Conservation (phyloP, 2,888 invertebrate species). For the Cryptops parisi region DNA sequence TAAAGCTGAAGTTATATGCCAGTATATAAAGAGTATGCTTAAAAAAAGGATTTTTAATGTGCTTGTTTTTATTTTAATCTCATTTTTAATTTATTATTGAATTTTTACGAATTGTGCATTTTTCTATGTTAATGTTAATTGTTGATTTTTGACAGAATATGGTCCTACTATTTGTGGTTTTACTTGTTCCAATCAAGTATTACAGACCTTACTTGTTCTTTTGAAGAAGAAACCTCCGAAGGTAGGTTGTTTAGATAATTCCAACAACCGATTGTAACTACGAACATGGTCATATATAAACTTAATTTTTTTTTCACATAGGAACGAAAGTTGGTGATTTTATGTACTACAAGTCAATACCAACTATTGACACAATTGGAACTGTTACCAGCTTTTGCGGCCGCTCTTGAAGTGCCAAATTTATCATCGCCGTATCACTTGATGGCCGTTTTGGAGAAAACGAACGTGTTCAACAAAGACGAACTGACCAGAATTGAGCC, state of each 20-base stretch:
- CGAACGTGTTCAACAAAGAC: slow-evolving; percentile 57
- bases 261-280: not conserved
- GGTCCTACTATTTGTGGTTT: slow-evolving; percentile 95
- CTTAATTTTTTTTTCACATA: slow-evolving; percentile 20
- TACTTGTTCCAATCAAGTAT: slow-evolving; percentile 88
- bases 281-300: not conserved
- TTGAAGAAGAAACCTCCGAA: slow-evolving; percentile 90
- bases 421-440: slow-evolving; percentile 73
- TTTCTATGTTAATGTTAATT: not conserved
- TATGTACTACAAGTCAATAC: slow-evolving; percentile 86
- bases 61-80: no score
- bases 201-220: slow-evolving; percentile 86
- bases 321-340: slow-evolving; percentile 78
- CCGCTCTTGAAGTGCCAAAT: slow-evolving; percentile 82
- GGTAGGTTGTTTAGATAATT: slow-evolving; percentile 17
- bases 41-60: no score
- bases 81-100: no score
- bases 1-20: no score
- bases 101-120: no score
- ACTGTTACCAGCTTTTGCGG: slow-evolving; percentile 80
- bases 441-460: slow-evolving; percentile 61
- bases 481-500: slow-evolving; percentile 57
- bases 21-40: no score
- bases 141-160: slow-evolving; percentile 50
- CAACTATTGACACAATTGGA: slow-evolving; percentile 94